A percentile compares a stretch with the other conserved stretches of the same genome.
These are phyloP conservation scores for Leptopilina myrica DNA, from an alignment of 2,888 invertebrate species.

Conservation along the genomic window DNA sequence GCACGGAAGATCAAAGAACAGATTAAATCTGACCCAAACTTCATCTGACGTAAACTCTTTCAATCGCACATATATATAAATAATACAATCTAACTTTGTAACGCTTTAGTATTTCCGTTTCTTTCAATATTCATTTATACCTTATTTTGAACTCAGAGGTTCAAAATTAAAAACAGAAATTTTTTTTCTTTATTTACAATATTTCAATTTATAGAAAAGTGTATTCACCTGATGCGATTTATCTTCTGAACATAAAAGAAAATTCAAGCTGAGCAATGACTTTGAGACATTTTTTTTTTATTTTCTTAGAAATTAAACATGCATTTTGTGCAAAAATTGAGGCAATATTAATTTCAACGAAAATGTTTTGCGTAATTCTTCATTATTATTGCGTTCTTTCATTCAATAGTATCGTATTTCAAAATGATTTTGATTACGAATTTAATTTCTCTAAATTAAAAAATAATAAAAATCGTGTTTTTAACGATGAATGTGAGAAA, in stretches of 20 bases:
- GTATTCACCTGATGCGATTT: too few species aligned
- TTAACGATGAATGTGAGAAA: too few species aligned
- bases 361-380: too few species aligned
- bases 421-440: too few species aligned
- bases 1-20: slow-evolving; percentile 43
- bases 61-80: background rate
- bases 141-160: too few species aligned
- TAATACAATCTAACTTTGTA: background rate
- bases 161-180: too few species aligned
- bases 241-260: background rate
- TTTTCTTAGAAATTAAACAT: background rate
- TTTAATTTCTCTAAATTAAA: background rate
- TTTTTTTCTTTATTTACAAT: too few species aligned
- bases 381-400: too few species aligned
- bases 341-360: too few species aligned
- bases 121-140: background rate
- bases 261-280: background rate
- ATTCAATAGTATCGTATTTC: too few species aligned
- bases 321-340: background rate
- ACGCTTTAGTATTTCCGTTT: background rate
- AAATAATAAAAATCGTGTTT: background rate
- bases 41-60: slow-evolving; percentile 13
- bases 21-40: slow-evolving; percentile 37
- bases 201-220: too few species aligned
- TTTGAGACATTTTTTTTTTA: background rate